Base-by-base conservation (phyloP, 2,888 invertebrate species). In the Sceliomorpha sp. region DNA sequence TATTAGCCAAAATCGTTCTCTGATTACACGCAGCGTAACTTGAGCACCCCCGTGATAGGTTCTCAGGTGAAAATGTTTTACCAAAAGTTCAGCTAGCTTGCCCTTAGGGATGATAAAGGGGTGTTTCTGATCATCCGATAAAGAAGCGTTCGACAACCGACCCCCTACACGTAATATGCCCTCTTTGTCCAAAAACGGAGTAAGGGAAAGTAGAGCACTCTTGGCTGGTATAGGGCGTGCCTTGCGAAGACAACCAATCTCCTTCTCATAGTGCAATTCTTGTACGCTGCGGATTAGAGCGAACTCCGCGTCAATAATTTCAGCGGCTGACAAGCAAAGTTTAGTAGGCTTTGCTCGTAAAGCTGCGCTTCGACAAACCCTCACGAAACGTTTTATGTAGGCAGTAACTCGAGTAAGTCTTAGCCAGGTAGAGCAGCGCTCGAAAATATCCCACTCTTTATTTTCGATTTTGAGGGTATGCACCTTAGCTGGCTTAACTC, bases 11-110 rank as follows among this genome's bases (percentile, higher is more conserved):
- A 45, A 72, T 3, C 12, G 15, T 36, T 56, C 58, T n/a, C 59
- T 36, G 7, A 71, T 20, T 2, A 36, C 15, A 0, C 40, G 12
- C 3, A 72, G 59, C 1, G 64, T 59, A 0, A 56, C 4, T 24
- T 71, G 68, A 0, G 36, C 24, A 1, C 71, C 71, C 1, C 63
- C 55, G 14, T 72, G 64, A 8, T 56, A 26, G 1, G 64, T 50
- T n/a, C 36, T 9, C 6, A 7, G 6, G 13, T 70, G 70, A 10
- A 8, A 9, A 2, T 45, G 13, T n/a, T 32, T 31, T 13, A 48
- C 29, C 2, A 63, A 7, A 2, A 44, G 24, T 3, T 2, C 36
- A 1, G 63, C 44, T 0, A 56, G 9, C n/a, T 24, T 17, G 1
- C 37, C 17, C 1, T 34, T 34, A 1, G 63, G 44, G 0, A 64